Conservation (phyloP, 1,140 invertebrate species). For the Lanistes nyassanus region DNA sequence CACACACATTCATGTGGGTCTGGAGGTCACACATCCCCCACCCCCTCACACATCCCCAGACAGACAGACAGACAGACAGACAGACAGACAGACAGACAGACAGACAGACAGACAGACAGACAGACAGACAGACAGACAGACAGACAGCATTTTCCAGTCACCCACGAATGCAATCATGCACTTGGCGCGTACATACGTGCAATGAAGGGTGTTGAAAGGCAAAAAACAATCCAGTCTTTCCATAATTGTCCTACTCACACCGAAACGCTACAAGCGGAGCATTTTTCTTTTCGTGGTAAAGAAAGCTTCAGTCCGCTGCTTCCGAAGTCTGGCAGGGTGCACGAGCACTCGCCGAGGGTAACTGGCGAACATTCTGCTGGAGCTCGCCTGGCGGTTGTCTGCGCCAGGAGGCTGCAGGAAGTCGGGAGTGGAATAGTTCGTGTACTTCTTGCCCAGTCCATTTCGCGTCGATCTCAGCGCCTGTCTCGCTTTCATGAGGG, state of each 20-base stretch:
- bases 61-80: background rate
- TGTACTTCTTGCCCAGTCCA: background rate
- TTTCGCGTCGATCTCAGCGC: background rate
- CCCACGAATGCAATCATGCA: no score
- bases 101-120: background rate
- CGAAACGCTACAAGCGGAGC: no score
- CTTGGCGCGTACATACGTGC: no score
- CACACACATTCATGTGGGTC: no score
- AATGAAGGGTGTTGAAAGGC: no score
- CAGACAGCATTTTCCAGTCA: no score
- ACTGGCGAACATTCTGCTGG: slow-evolving; percentile 8
- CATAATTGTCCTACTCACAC: no score
- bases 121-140: background rate
- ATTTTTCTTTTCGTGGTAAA: no score
- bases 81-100: slow-evolving; percentile 7
- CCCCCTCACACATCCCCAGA: background rate
- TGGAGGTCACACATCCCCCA: no score
- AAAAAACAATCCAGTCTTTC: no score
- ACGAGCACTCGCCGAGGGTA: slow-evolving; percentile 19
- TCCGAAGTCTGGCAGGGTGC: slow-evolving; percentile 2
- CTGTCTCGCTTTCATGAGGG: background rate
- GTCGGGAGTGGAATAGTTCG: background rate
- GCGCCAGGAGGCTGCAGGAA: background rate
- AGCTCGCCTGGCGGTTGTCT: background rate
- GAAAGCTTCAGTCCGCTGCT: slow-evolving; percentile 13